Evolutionary conservation across 2,888 invertebrate genomes (phyloP).

Genomic region (Apocheima hispidaria): DNA sequence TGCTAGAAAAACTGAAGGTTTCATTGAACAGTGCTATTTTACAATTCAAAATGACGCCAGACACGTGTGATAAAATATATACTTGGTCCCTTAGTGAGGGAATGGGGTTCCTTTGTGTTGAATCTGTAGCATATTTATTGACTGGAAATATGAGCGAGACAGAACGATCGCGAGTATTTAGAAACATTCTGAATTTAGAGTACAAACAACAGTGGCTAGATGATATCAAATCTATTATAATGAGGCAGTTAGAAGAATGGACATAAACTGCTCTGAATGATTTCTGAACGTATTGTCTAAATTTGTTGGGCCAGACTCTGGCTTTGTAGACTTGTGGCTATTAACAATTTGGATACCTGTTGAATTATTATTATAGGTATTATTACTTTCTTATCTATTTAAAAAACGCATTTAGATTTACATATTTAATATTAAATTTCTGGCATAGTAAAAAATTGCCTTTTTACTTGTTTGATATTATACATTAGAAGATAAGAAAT

Average conservation of each 20-base stretch:
- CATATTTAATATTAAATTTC: neutral
- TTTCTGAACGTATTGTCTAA: slow-evolving; percentile 6
- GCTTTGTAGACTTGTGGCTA: neutral
- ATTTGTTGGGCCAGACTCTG: neutral
- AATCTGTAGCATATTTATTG: slow-evolving; percentile 85
- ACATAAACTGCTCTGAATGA: slow-evolving; percentile 10
- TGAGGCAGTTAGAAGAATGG: slow-evolving; percentile 69
- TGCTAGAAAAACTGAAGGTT: slow-evolving; percentile 83
- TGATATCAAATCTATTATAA: slow-evolving; percentile 81
- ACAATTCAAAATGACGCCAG: slow-evolving; percentile 79
- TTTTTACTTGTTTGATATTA: neutral
- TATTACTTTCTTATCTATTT: neutral
- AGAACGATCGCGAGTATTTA: slow-evolving; percentile 77
- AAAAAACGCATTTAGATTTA: neutral
- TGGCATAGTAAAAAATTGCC: neutral
- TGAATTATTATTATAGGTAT: neutral
- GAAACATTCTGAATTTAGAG: slow-evolving; percentile 78
- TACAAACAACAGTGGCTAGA: slow-evolving; percentile 85
- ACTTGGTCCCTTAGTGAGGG: slow-evolving; percentile 87
- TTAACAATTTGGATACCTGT: neutral
- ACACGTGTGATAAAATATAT: slow-evolving; percentile 85
- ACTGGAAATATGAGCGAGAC: slow-evolving; percentile 80
- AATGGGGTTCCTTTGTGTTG: slow-evolving; percentile 86
- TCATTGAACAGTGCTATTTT: slow-evolving; percentile 83
- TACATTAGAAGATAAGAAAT: neutral